A percentile compares a stretch with the other conserved stretches of the same genome.
These are phyloP conservation scores for Lucilia sericata DNA, from an alignment of 1,140 invertebrate genomes.

Conservation along the genomic window DNA sequence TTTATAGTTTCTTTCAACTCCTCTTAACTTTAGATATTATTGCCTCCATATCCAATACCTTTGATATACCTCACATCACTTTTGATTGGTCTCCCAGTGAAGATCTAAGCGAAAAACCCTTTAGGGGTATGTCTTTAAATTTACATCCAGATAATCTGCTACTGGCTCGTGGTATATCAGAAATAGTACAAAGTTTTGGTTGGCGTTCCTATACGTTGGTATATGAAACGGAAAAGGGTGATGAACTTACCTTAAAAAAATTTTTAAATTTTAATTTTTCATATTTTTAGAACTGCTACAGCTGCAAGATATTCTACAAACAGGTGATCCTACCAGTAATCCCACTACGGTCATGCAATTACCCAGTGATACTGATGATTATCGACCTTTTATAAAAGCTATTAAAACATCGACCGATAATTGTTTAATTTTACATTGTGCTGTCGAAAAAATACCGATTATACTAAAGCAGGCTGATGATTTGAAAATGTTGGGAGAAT, in stretches of 20 bases:
- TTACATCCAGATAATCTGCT: constrained; percentile 80
- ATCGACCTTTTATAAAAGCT: constrained; percentile 81
- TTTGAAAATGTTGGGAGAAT: constrained; percentile 84
- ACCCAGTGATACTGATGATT: constrained; percentile 72
- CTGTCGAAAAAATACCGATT: constrained; percentile 73
- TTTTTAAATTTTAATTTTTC: neutral
- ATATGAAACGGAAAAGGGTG: constrained; percentile 84
- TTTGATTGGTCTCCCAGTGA: constrained; percentile 77
- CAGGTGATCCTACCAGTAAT: constrained; percentile 71
- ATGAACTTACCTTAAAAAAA: too few relatives aligned
- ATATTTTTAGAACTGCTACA: constrained; percentile 76
- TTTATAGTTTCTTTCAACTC: neutral
- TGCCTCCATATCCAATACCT: constrained; percentile 76
- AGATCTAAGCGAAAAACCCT: constrained; percentile 69
- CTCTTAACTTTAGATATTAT: constrained; percentile 73
- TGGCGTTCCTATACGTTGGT: constrained; percentile 86
- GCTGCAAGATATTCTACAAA: constrained; percentile 85
- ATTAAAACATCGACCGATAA: constrained; percentile 78
- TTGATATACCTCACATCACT: constrained; percentile 81
- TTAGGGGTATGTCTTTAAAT: constrained; percentile 73
- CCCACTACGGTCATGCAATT: constrained; percentile 74
- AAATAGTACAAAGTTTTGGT: constrained; percentile 78
- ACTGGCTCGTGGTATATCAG: constrained; percentile 79
- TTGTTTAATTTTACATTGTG: constrained; percentile 85
- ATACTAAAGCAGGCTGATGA: constrained; percentile 84